Conservation (phyloP, 2,113 vertebrate species). For the Esox niger region DNA sequence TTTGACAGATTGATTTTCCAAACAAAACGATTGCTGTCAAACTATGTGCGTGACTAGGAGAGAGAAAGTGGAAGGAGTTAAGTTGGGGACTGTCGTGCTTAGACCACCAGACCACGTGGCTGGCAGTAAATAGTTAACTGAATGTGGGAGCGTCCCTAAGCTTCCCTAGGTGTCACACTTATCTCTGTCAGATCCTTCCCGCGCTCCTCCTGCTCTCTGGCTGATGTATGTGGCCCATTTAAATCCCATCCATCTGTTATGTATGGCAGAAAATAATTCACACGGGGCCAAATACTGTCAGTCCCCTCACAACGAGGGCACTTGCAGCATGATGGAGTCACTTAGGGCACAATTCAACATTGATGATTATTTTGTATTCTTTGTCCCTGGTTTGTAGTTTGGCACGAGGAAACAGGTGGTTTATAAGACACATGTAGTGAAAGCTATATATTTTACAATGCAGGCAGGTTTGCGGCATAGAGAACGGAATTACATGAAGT, state of each 20-base stretch:
- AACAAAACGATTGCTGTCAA: too few relatives aligned
- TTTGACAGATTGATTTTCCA: too few relatives aligned
- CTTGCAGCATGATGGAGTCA: too few relatives aligned
- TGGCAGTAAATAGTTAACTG: conserved; percentile 64
- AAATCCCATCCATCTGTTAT: conserved; percentile 56
- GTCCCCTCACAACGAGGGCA: conserved; percentile 34
- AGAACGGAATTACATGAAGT: too few relatives aligned
- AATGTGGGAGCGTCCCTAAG: conserved; percentile 32
- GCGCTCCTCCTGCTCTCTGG: conserved; percentile 12
- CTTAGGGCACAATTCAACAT: conserved; percentile 39
- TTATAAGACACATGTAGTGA: background rate
- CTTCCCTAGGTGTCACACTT: conserved; percentile 43
- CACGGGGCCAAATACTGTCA: conserved; percentile 28
- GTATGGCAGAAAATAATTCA: conserved; percentile 53
- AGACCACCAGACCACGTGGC: too few relatives aligned
- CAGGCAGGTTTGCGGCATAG: too few relatives aligned
- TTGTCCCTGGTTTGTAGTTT: background rate
- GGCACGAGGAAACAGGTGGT: too few relatives aligned
- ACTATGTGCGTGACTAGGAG: too few relatives aligned
- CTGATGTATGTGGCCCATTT: conserved; percentile 56
- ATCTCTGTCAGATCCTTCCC: conserved; percentile 34
- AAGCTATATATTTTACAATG: background rate
- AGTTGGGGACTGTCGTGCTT: too few relatives aligned
- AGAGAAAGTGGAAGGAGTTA: too few relatives aligned
- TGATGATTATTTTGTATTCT: conserved; percentile 14